phyloP scores from a whole-genome alignment of 2,113 vertebrate genomes.

The Alligator sinensis region DNA sequence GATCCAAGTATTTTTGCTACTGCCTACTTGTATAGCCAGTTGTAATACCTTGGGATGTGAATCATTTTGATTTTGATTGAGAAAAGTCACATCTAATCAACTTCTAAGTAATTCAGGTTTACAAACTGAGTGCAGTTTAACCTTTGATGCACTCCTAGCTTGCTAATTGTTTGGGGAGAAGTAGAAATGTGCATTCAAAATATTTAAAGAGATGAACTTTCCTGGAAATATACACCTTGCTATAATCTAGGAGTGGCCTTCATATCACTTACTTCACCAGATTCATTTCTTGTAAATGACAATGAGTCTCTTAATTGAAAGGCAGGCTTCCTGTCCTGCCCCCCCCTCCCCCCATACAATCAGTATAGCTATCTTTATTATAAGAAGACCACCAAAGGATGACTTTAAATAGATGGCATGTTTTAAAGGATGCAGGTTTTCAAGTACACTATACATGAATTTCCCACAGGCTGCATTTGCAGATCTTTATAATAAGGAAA shows the following conservation, averaged over 20 bases:
- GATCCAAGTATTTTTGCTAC: neutral
- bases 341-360: constrained; percentile 17
- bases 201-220: neutral
- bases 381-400: constrained; percentile 36
- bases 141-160: neutral
- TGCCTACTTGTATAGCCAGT: neutral
- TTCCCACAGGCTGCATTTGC: neutral
- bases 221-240: neutral
- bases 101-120: neutral
- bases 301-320: constrained; percentile 5
- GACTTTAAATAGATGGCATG: constrained; percentile 14
- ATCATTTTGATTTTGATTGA: neutral
- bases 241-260: constrained; percentile 1
- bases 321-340: constrained; percentile 27
- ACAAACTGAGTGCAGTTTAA: neutral
- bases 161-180: neutral
- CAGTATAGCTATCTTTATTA: constrained; percentile 26
- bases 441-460: neutral
- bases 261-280: neutral
- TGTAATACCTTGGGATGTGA: neutral
- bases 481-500: neutral
- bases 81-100: neutral
- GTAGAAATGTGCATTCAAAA: neutral
- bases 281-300: constrained; percentile 47
- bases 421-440: constrained; percentile 39